Conservation (phyloP, 2,113 vertebrate genomes). For the Bubo scandiacus region DNA sequence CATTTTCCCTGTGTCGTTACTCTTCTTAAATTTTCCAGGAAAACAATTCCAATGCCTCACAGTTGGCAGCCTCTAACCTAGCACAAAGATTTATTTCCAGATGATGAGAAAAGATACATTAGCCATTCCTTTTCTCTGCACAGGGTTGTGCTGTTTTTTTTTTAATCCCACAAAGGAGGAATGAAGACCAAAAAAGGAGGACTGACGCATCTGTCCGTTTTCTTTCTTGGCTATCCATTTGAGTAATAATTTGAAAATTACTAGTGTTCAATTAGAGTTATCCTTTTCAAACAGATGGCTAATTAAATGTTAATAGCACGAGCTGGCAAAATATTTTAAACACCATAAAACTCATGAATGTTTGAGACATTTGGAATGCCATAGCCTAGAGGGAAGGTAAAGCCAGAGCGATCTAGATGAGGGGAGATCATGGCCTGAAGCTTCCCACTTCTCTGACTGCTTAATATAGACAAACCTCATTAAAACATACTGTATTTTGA, state of each 20-base stretch:
- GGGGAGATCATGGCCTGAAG: background rate
- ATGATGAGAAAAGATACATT: background rate
- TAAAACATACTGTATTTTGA: background rate
- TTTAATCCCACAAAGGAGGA: background rate
- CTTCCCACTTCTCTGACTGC: background rate
- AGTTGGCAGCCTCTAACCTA: background rate
- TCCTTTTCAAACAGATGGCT: constrained; percentile 5
- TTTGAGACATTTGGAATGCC: background rate
- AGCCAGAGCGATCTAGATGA: background rate
- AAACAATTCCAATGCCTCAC: background rate
- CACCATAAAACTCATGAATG: background rate
- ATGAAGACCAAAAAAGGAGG: background rate
- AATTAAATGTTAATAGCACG: constrained; percentile 13
- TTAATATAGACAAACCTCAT: background rate
- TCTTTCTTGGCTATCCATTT: background rate
- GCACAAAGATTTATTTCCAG: background rate
- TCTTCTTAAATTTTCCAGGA: background rate
- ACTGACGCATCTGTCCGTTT: background rate
- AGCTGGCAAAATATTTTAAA: constrained; percentile 6
- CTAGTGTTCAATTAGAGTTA: background rate
- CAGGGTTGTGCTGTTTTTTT: background rate
- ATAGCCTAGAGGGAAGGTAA: background rate
- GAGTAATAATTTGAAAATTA: background rate
- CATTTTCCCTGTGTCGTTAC: accelerated
- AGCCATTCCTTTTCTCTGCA: background rate